Conservation (phyloP, 2,113 vertebrate genomes). For the Columbina picui region DNA sequence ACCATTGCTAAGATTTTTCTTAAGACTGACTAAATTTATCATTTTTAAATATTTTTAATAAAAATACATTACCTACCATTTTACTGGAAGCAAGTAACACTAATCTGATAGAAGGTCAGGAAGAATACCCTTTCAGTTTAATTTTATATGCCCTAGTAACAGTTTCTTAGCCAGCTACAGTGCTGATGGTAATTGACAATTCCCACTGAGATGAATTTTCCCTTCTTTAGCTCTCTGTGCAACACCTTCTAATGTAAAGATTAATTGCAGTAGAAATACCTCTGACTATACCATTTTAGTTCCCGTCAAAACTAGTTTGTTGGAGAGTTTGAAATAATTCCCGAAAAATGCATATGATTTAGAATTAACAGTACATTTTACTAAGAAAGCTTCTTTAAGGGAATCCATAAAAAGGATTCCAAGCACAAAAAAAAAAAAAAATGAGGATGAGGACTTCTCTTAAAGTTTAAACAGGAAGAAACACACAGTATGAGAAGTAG, state of each 20-base stretch:
- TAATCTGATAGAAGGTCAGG: neutral
- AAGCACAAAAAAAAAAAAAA: neutral
- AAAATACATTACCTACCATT: neutral
- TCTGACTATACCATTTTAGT: neutral
- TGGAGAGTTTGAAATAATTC: neutral
- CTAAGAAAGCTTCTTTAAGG: neutral
- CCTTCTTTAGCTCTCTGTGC: neutral
- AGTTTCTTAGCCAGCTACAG: neutral
- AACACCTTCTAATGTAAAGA: slow-evolving; percentile 12
- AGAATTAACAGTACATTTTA: neutral
- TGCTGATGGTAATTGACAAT: neutral
- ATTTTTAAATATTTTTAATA: neutral
- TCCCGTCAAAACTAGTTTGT: neutral
- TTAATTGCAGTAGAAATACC: slow-evolving; percentile 19
- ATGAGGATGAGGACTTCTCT: neutral
- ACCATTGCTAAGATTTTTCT: neutral
- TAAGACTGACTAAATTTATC: neutral
- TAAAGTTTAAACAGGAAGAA: neutral
- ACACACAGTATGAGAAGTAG: rapidly evolving
- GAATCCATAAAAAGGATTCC: neutral
- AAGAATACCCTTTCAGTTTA: neutral
- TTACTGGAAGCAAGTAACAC: neutral
- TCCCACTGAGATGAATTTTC: slow-evolving; percentile 31
- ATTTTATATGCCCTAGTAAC: neutral
- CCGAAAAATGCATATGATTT: neutral